Conservation (phyloP, 2,113 vertebrate species). For the Blennius ocellaris region DNA sequence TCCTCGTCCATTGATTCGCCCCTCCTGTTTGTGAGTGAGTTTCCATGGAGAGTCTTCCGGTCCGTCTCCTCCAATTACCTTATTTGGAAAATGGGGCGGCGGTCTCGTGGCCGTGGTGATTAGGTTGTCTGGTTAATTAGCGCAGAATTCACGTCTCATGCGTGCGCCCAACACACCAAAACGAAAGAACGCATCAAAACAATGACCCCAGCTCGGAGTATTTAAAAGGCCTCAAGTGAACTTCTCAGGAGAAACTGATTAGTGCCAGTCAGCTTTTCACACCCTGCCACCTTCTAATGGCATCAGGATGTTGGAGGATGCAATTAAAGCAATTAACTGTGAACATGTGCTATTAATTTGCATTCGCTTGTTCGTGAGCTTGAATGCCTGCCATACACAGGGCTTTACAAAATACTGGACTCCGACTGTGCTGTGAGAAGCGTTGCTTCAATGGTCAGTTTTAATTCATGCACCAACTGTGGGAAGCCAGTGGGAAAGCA, state of each 20-base stretch:
- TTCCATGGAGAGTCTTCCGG: constrained; percentile 69
- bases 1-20: constrained; percentile 60
- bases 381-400: constrained; percentile 5
- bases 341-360: constrained; percentile 17
- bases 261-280: constrained; percentile 29
- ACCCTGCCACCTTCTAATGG: constrained; percentile 20
- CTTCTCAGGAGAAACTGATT: constrained; percentile 26
- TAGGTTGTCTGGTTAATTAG: constrained; percentile 1
- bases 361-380: not conserved
- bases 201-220: constrained; percentile 9
- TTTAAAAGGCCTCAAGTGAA: constrained; percentile 15
- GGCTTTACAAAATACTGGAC: not conserved
- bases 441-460: not conserved
- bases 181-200: constrained; percentile 23
- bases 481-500: not conserved
- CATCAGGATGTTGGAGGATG: constrained; percentile 14
- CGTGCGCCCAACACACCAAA: not conserved
- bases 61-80: constrained; percentile 41
- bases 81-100: constrained; percentile 55
- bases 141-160: constrained; percentile 22
- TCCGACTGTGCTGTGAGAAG: not conserved
- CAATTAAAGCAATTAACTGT: constrained; percentile 36
- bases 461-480: not conserved
- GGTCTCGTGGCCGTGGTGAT: constrained; percentile 18
- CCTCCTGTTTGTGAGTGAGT: constrained; percentile 65